phyloP scores from a whole-genome alignment of 2,797 vertebrate genomes.

The Lacerta viridis region DNA sequence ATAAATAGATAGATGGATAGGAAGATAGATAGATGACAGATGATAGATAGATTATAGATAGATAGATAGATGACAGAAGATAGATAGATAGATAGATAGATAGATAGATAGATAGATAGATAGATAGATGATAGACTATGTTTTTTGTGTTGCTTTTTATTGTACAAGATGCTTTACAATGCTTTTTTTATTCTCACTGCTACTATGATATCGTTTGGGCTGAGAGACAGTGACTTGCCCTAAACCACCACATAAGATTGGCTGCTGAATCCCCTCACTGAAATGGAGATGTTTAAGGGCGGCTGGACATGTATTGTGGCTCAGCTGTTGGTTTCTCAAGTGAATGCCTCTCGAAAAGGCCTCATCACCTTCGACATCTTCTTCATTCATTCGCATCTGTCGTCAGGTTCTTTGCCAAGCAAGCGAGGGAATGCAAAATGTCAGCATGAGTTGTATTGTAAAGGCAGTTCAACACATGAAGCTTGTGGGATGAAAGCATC shows the following conservation, averaged over 20 bases:
- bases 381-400: conserved; percentile 23
- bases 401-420: neutral
- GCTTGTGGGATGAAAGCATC: too few species aligned
- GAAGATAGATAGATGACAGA: too few species aligned
- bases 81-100: too few species aligned
- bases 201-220: neutral
- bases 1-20: too few species aligned
- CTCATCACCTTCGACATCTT: conserved; percentile 15
- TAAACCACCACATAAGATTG: neutral
- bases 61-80: too few species aligned
- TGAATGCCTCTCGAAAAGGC: neutral
- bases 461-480: neutral
- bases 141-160: neutral
- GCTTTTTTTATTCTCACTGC: neutral
- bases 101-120: too few species aligned
- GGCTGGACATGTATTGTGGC: neutral
- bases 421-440: neutral
- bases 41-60: too few species aligned
- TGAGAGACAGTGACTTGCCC: neutral
- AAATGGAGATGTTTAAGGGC: neutral
- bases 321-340: conserved; percentile 12
- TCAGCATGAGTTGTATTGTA: neutral
- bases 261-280: neutral
- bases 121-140: too few species aligned
- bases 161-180: neutral